Evolutionary conservation across 2,113 vertebrate species (phyloP).

Genomic region (Dasyornis broadbenti): DNA sequence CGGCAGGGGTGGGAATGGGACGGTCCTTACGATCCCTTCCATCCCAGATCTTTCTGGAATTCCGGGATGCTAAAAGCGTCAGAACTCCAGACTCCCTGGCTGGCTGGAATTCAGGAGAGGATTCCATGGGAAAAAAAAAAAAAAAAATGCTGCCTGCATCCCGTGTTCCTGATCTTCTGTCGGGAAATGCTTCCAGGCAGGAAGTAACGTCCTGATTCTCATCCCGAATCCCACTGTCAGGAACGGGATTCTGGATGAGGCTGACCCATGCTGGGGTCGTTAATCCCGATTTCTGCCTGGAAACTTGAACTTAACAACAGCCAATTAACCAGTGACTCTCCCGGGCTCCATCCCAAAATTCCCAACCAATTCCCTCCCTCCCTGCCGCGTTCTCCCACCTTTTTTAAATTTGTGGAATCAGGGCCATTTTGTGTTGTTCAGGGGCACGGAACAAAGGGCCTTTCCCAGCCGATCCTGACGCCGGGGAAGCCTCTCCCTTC

Average conservation of each 20-base stretch:
- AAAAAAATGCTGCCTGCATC: not conserved
- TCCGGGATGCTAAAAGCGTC: not conserved
- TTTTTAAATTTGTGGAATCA: not conserved
- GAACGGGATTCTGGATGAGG: not conserved
- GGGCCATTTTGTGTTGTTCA: not conserved
- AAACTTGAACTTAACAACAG: not conserved
- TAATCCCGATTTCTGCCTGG: not conserved
- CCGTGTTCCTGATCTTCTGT: not conserved
- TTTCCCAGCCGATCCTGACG: not conserved
- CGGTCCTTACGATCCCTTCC: not conserved
- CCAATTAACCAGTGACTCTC: not conserved
- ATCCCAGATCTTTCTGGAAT: not conserved
- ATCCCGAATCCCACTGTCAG: too few species aligned
- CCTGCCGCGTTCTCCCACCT: not conserved
- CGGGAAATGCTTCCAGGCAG: not conserved
- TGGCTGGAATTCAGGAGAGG: not conserved
- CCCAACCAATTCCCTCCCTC: not conserved
- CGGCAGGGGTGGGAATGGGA: not conserved
- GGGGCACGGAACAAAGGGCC: not conserved
- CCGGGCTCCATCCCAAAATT: not conserved
- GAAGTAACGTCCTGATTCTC: too few species aligned
- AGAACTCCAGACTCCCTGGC: not conserved
- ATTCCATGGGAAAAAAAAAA: not conserved
- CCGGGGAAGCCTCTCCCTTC: not conserved
- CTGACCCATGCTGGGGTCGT: rapidly evolving